Evolutionary conservation across 2,888 invertebrate genomes (phyloP).

Genomic region (Ornithoptera alexandrae): DNA sequence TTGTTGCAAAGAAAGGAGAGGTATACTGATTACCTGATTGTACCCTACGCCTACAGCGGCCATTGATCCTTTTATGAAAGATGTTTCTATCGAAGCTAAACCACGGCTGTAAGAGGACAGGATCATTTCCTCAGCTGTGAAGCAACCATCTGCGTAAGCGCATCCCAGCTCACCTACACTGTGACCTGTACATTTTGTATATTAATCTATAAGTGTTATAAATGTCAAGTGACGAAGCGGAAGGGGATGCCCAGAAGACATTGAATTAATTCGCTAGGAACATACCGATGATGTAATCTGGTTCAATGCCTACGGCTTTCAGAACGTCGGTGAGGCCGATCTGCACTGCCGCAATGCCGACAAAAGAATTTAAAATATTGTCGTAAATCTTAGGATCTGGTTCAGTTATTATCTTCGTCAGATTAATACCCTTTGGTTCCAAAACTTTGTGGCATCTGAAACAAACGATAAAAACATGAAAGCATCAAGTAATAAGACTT

Average conservation of each 20-base stretch:
- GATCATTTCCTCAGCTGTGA: conserved; percentile 93
- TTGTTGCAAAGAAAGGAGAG: no score
- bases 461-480: background rate
- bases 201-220: no score
- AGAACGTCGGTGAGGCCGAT: conserved; percentile 77
- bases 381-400: conserved; percentile 82
- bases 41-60: conserved; percentile 89
- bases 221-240: no score
- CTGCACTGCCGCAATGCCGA: conserved; percentile 87
- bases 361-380: conserved; percentile 85
- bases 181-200: conserved; percentile 81
- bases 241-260: background rate
- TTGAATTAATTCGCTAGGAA: background rate
- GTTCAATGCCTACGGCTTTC: conserved; percentile 70
- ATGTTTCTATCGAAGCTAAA: conserved; percentile 84
- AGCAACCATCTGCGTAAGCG: conserved; percentile 95
- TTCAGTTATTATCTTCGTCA: conserved; percentile 82
- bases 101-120: conserved; percentile 91
- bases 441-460: conserved; percentile 81
- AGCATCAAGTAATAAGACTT: no score
- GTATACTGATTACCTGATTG: conserved; percentile 58
- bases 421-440: conserved; percentile 82
- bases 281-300: conserved; percentile 74
- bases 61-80: conserved; percentile 89
- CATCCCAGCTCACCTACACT: conserved; percentile 97